Percentiles rank a stretch among this genome's conserved stretches.
These are phyloP conservation scores for Halocaridina rubra DNA, from an alignment of 2,888 invertebrate genomes.

Conservation along the genomic window DNA sequence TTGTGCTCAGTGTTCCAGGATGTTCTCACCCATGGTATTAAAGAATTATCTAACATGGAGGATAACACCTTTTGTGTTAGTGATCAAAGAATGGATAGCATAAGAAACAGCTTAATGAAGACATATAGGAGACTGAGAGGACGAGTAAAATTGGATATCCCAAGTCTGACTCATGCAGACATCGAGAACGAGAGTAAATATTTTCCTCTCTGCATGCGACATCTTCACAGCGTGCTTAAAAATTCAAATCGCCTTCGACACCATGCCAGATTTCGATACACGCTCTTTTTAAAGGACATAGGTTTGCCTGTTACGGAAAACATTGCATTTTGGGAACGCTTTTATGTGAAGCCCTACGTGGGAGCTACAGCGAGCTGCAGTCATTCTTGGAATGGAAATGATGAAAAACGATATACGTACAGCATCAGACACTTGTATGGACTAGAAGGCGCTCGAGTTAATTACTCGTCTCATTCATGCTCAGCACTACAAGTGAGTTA, in stretches of 20 bases:
- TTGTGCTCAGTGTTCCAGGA: conserved; percentile 4
- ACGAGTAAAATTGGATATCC: not conserved
- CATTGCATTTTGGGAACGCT: conserved; percentile 74
- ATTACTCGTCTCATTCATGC: conserved; percentile 75
- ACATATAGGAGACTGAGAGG: not conserved
- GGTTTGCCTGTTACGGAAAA: conserved; percentile 76
- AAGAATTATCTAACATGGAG: not conserved
- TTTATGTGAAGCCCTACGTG: conserved; percentile 73
- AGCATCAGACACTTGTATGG: conserved; percentile 81
- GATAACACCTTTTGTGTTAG: not conserved
- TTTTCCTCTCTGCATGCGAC: conserved; percentile 78
- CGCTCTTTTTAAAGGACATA: conserved; percentile 79
- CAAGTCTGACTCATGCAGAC: not conserved
- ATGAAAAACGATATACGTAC: conserved; percentile 74
- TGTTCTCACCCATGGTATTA: not conserved
- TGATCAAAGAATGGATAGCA: not conserved
- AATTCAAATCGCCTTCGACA: conserved; percentile 76
- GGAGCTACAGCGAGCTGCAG: conserved; percentile 72
- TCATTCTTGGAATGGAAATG: conserved; percentile 76
- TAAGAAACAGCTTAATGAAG: conserved; percentile 1
- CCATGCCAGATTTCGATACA: conserved; percentile 76
- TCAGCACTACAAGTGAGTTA: conserved; percentile 73
- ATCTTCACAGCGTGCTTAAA: conserved; percentile 73
- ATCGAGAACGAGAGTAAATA: conserved; percentile 48
- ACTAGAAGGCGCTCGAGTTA: conserved; percentile 76